phyloP scores from a whole-genome alignment of 2,888 invertebrate genomes.

The Linnaemya tessellans region DNA sequence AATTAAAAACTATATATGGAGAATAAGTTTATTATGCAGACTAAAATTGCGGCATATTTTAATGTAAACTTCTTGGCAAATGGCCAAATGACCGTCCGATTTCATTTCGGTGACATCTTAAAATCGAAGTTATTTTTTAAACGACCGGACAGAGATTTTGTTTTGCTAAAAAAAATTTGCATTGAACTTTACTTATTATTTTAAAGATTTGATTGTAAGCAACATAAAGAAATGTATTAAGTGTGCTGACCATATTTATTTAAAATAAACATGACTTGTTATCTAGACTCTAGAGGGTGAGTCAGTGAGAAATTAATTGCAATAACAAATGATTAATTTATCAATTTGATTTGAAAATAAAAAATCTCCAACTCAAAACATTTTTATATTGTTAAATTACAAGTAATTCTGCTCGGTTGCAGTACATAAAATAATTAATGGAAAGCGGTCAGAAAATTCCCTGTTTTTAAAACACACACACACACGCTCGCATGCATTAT shows the following conservation, averaged over 20 bases:
- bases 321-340: constrained; percentile 9
- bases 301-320: background rate
- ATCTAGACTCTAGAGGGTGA: background rate
- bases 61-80: background rate
- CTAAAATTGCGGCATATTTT: background rate
- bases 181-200: background rate
- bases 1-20: background rate
- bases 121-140: too few species aligned
- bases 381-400: constrained; percentile 1
- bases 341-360: background rate
- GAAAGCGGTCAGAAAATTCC: background rate
- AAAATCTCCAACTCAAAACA: background rate
- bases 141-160: background rate
- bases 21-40: background rate
- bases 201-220: background rate
- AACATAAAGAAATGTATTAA: background rate
- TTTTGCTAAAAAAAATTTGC: background rate
- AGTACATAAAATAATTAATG: background rate
- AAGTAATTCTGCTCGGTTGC: background rate
- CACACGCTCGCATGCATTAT: background rate
- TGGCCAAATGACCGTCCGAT: background rate
- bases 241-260: background rate
- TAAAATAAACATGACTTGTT: constrained; percentile 2
- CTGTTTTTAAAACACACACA: background rate
- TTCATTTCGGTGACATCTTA: too few species aligned